Evolutionary conservation across 2,113 vertebrate genomes (phyloP).

Genomic region (Marcusenius ussheri): DNA sequence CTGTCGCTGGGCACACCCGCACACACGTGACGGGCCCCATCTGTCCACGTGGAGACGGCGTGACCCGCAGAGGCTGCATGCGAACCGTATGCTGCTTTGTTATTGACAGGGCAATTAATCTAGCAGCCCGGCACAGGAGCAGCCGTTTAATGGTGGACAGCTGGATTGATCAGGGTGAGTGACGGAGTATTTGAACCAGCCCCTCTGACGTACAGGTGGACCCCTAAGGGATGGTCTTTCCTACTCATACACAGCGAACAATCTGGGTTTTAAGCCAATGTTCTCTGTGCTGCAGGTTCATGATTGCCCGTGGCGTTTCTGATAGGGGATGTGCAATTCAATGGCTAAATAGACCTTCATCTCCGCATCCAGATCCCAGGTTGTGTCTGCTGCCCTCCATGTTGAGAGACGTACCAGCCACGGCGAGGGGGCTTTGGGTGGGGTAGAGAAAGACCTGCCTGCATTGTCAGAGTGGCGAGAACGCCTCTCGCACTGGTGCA

Average conservation of each 20-base stretch:
- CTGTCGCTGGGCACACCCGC: background rate
- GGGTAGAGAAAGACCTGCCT: background rate
- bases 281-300: background rate
- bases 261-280: background rate
- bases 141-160: background rate
- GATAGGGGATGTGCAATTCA: background rate
- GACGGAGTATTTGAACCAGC: background rate
- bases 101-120: background rate
- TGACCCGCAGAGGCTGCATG: background rate
- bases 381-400: background rate
- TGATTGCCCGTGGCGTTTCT: background rate
- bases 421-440: background rate
- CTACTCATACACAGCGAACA: background rate
- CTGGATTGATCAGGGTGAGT: background rate
- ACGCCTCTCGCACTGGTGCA: background rate
- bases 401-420: background rate
- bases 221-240: background rate
- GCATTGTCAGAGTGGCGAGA: background rate
- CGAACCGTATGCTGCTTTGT: background rate
- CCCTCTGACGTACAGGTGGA: background rate
- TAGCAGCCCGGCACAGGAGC: background rate
- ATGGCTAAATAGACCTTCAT: background rate
- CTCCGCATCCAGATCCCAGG: background rate
- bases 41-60: background rate
- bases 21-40: background rate